phyloP scores from a whole-genome alignment of 2,888 invertebrate genomes.

The Kuschelorhynchus macadamiae region DNA sequence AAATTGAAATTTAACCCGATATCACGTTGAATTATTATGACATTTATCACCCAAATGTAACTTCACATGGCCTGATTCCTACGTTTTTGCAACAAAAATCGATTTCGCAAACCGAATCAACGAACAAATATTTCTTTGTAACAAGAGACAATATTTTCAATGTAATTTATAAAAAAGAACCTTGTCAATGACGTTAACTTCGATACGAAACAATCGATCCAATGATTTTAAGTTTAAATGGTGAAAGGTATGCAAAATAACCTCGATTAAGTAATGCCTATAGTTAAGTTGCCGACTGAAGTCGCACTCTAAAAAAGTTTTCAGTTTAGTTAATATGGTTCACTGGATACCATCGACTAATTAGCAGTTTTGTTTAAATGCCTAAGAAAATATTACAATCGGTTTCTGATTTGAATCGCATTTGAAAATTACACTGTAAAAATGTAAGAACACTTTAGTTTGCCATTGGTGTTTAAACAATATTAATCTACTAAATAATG shows the following conservation, averaged over 20 bases:
- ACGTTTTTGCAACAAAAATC: constrained; percentile 2
- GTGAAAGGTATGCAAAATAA: constrained; percentile 26
- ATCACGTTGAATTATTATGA: neutral
- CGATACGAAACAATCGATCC: constrained; percentile 1
- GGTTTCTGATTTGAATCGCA: no score
- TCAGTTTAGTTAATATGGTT: constrained; percentile 16
- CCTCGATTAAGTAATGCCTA: constrained; percentile 19
- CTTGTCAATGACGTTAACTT: constrained; percentile 20
- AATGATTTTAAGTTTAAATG: constrained; percentile 11
- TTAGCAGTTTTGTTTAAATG: no score
- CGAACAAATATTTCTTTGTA: neutral
- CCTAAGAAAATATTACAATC: no score
- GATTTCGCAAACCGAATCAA: constrained; percentile 10
- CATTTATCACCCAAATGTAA: no score
- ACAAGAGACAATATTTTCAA: neutral
- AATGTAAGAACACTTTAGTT: no score
- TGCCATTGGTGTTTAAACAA: no score
- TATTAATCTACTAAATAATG: no score
- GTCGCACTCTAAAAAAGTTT: constrained; percentile 16
- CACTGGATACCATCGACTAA: constrained; percentile 2
- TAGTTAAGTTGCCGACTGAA: neutral
- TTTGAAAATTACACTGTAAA: no score
- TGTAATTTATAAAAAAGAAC: constrained; percentile 11
- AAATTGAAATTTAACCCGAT: no score
- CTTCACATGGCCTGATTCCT: constrained; percentile 9